Percentiles rank a stretch among this genome's conserved stretches.
phyloP scores from a whole-genome alignment of 2,888 invertebrate genomes.

The Torymus auratus region DNA sequence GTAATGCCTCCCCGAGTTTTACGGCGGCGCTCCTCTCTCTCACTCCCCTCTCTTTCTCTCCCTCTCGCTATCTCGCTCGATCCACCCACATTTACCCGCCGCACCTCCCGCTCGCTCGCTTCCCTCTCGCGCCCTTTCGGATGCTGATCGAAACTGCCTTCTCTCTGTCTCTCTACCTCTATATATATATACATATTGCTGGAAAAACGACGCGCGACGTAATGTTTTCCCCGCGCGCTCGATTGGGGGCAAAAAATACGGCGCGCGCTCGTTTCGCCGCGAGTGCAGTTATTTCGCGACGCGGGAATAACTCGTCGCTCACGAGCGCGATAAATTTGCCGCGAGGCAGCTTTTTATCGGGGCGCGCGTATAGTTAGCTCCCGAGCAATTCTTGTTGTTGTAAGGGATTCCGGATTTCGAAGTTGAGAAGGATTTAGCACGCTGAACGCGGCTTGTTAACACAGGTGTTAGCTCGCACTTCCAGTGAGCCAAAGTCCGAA shows the following conservation, averaged over 20 bases:
- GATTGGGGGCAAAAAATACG: background rate
- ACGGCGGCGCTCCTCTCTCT: constrained; percentile 24
- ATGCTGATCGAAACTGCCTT: constrained; percentile 45
- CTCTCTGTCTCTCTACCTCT: no score
- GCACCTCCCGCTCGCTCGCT: background rate
- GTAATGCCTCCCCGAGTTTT: constrained; percentile 49
- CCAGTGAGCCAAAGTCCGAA: no score
- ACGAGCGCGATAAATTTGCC: no score
- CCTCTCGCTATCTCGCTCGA: background rate
- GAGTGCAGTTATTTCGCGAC: background rate
- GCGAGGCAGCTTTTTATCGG: no score
- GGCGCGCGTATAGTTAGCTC: no score
- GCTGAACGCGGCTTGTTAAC: no score
- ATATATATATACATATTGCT: no score
- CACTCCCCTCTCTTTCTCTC: background rate
- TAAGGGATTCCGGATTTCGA: no score
- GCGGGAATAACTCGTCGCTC: background rate
- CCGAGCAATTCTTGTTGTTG: no score
- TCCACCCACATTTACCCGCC: no score
- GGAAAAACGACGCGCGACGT: constrained; percentile 6
- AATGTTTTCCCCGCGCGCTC: background rate
- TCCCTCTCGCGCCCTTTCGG: background rate
- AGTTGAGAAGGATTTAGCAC: no score
- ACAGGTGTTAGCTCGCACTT: no score
- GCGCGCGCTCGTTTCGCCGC: background rate